Evolutionary conservation across 2,888 invertebrate species (phyloP).

Genomic region (Palloptera scutellata): DNA sequence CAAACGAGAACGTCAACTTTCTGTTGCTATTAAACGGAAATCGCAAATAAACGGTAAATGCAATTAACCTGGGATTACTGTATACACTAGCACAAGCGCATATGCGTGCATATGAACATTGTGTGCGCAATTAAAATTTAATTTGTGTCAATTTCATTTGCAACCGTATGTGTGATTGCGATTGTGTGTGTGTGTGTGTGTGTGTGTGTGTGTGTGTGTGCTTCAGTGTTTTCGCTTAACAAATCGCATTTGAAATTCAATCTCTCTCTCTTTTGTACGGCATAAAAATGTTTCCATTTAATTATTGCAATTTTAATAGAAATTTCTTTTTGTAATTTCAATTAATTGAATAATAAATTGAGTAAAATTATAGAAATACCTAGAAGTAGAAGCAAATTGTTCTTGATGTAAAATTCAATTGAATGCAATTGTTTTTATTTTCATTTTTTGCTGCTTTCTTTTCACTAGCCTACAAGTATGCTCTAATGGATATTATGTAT

Average conservation of each 20-base stretch:
- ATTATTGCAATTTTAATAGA: not conserved
- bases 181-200: not conserved
- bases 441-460: not conserved
- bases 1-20: too few relatives aligned
- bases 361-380: not conserved
- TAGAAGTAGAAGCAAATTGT: not conserved
- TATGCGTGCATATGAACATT: not conserved
- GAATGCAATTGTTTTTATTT: not conserved
- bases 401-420: not conserved
- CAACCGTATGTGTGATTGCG: not conserved
- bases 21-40: too few relatives aligned
- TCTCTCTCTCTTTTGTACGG: not conserved
- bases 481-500: too few relatives aligned
- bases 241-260: constrained; percentile 8
- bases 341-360: not conserved
- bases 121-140: not conserved
- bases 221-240: not conserved
- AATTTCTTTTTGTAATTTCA: not conserved
- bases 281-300: not conserved
- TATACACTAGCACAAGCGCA: too few relatives aligned
- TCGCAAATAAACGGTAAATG: too few relatives aligned
- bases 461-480: too few relatives aligned
- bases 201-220: constrained; percentile 7
- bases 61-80: too few relatives aligned
- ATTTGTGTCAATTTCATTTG: constrained; percentile 7